Percentiles rank a stretch among this genome's conserved stretches.
phyloP scores from a whole-genome alignment of 2,113 vertebrate genomes.

The Dryoscopus gambensis region DNA sequence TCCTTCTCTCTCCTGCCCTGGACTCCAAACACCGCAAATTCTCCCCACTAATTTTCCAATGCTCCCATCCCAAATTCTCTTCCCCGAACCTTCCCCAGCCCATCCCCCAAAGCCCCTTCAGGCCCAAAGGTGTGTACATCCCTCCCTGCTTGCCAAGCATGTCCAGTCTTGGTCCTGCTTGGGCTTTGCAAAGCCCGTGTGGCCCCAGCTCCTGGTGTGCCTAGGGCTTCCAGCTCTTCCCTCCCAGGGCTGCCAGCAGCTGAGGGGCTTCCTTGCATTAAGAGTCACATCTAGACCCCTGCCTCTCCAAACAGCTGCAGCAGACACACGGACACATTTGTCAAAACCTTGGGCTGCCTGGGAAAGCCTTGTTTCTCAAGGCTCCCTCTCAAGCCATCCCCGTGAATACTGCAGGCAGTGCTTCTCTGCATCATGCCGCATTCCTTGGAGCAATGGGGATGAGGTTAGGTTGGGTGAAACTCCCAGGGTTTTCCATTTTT shows the following conservation, averaged over 20 bases:
- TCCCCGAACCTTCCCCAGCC: fast-evolving
- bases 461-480: constrained; percentile 53
- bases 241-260: background rate
- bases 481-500: constrained; percentile 5
- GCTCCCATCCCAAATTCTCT: background rate
- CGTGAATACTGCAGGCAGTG: background rate
- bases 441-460: background rate
- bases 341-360: background rate
- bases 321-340: background rate
- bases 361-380: constrained; percentile 7
- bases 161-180: background rate
- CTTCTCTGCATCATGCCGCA: fast-evolving
- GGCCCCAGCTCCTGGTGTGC: background rate
- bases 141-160: background rate
- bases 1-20: background rate
- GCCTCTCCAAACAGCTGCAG: constrained; percentile 7
- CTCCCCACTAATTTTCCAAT: background rate
- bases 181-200: background rate
- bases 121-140: background rate
- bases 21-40: background rate
- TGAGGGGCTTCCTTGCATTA: background rate
- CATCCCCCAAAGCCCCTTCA: background rate
- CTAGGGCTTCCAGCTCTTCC: background rate
- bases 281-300: background rate
- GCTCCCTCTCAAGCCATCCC: background rate